Base-by-base conservation (phyloP, 2,113 vertebrate genomes). In the Anguilla japonica region DNA sequence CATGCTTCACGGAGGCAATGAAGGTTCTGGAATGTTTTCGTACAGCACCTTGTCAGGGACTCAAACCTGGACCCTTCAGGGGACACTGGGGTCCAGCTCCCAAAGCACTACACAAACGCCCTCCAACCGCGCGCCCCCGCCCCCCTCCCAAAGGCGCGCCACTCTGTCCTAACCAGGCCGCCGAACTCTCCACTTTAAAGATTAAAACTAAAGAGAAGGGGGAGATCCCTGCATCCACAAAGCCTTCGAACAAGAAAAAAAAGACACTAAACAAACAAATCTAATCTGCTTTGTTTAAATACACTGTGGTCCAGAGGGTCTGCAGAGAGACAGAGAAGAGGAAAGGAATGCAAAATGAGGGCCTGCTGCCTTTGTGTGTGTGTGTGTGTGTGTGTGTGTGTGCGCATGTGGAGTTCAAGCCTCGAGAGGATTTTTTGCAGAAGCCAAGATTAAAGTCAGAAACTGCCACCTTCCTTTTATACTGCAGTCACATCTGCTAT, bases 41-140 rank as follows among this genome's bases (percentile, higher is more conserved):
- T n/a, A 71, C 22, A n/a, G 63, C 3, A n/a, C 63, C 63, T n/a
- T 20, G 20, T 3, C 63, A 5, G 26, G 4, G 2, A n/a, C 26
- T 71, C 7, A 60, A 60, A 7, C 7, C 57, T 60, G 18, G 3
- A 60, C 14, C 57, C 57, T 60, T 60, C 57, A 2, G 57, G 57
- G 57, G 57, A 20, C 18, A 15, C 57, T 16, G 57, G 34, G 34
- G 57, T 20, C 57, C 57, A 16, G 57, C 14, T 60, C 18, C 57
- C 14, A 11, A 60, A 46, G 43, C 43, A 83, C 89, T 89, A 88
- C 46, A 26, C 87, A 88, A 91, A 85, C 53, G 85, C 85, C 79
- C 87, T 91, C 92, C 91, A 92, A 92, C 93, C 92, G 93, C 26
- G 26, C 22, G 22, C 63, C 22, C 92, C 87, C 91, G 87, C 88